Conservation (phyloP, 1,140 invertebrate genomes). For the Neodiprion virginianus region DNA sequence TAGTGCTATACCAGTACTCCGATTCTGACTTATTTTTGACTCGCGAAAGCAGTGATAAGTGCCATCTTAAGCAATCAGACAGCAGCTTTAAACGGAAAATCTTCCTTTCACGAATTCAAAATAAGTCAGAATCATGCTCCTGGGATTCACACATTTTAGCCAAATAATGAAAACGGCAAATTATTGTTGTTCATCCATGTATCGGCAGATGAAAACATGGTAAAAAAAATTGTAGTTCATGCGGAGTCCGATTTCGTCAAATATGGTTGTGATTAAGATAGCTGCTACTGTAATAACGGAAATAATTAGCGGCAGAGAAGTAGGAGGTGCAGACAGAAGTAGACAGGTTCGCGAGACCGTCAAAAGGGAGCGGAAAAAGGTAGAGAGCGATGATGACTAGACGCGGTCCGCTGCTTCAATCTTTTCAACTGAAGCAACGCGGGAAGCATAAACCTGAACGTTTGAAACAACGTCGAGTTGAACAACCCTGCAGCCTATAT, state of each 20-base stretch:
- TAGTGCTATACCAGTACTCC: too few species aligned
- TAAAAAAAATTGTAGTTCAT: too few species aligned
- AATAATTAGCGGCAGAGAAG: not conserved
- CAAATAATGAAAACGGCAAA: too few species aligned
- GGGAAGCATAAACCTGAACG: constrained; percentile 1
- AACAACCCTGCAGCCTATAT: not conserved
- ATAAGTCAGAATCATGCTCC: too few species aligned
- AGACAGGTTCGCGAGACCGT: not conserved
- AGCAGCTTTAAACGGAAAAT: too few species aligned
- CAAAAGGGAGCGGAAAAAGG: not conserved
- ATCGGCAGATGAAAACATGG: too few species aligned
- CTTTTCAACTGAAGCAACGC: not conserved
- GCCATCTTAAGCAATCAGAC: too few species aligned
- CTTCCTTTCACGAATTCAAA: too few species aligned
- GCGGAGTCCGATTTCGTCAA: not conserved
- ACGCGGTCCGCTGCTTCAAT: not conserved
- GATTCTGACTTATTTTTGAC: too few species aligned
- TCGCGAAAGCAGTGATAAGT: too few species aligned
- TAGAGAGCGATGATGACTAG: constrained; percentile 4
- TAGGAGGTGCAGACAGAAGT: not conserved
- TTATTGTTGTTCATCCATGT: too few species aligned
- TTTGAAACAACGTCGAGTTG: constrained; percentile 1
- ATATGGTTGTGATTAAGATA: not conserved
- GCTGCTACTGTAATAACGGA: not conserved
- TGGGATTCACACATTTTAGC: too few species aligned